Base-by-base conservation (phyloP, 2,113 vertebrate species). In the Rhynchomys soricoides region DNA sequence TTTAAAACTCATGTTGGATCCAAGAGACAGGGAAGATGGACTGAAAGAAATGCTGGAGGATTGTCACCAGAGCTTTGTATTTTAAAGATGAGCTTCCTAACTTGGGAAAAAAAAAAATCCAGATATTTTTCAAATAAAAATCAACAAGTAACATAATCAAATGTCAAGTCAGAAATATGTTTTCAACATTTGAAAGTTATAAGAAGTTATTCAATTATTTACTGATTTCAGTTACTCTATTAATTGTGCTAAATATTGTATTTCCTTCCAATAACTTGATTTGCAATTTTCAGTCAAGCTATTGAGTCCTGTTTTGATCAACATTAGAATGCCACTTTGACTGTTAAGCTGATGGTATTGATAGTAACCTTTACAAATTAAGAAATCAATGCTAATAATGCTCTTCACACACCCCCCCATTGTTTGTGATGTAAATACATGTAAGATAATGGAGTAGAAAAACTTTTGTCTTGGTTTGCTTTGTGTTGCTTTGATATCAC, bases 71-170 rank as follows among this genome's bases (percentile, higher is more conserved):
- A 89, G 59, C 29, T 86, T 93, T 75, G 62, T 50, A 37, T 78
- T 97, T 89, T 93, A 70, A 96, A 95, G 94, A 83, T 17, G 0
- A 94, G 52, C 83, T 66, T 92, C 48, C 31, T 24, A 43, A 90
- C 68, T 59, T 78, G 74, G 64, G 9, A 64, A 37, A 37, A 66
- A 86, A 62, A 43, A 77, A 91, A 77, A 87, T 50, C 24, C 29
- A 93, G 31, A 43, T 89, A 68, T 45, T 37, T 75, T 12, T 78
- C 66, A 59, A 79, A 85, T 66, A 81, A 85, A 88, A 94, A 57
- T 15, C 66, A 86, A 3, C 4, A 86, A 70, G 31, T 71, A 89
- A 7, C 21, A 83, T 57, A 52, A 74, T n/a, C 34, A 94, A 70
- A 75, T 34, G 7, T 62, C 70, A 86, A 22, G 1, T 85, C 40